Evolutionary conservation across 2,888 invertebrate genomes (phyloP).

Genomic region (Volucella inflata): DNA sequence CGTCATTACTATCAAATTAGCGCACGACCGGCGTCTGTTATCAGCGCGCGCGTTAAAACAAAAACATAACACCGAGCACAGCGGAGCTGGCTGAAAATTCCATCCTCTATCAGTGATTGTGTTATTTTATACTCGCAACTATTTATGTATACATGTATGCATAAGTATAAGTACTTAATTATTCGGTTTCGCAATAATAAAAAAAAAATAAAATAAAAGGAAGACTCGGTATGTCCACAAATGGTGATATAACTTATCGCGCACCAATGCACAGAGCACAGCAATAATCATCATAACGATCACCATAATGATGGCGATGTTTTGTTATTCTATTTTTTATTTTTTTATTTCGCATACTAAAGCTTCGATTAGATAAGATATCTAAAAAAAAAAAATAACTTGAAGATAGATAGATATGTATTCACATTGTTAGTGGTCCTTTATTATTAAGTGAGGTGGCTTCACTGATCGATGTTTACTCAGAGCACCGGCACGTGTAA

Average conservation of each 20-base stretch:
- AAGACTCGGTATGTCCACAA: slow-evolving; percentile 32
- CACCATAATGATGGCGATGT: slow-evolving; percentile 37
- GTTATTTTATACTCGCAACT: neutral
- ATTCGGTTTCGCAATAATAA: slow-evolving; percentile 28
- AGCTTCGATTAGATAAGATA: slow-evolving; percentile 67
- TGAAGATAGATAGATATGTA: no score
- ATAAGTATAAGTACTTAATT: slow-evolving; percentile 36
- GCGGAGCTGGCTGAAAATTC: slow-evolving; percentile 19
- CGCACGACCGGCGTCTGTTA: slow-evolving; percentile 71
- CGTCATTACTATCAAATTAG: slow-evolving; percentile 74
- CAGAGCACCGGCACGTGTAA: slow-evolving; percentile 48
- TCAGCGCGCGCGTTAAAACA: slow-evolving; percentile 51
- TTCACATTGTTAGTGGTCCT: slow-evolving; percentile 6
- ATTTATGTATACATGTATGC: neutral
- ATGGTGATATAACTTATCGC: slow-evolving; percentile 55
- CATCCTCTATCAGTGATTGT: slow-evolving; percentile 1
- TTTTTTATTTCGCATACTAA: slow-evolving; percentile 62
- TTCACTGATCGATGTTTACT: slow-evolving; percentile 60
- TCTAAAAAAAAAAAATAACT: slow-evolving; percentile 28
- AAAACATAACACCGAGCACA: slow-evolving; percentile 18
- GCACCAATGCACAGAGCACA: slow-evolving; percentile 5
- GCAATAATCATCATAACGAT: neutral
- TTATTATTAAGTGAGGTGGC: slow-evolving; percentile 19
- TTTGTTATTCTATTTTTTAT: slow-evolving; percentile 18
- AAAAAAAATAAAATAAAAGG: slow-evolving; percentile 1